Percentiles rank a stretch among this genome's conserved stretches.
Conservation (phyloP, 2,797 vertebrate species). For the Megalops cyprinoides region DNA sequence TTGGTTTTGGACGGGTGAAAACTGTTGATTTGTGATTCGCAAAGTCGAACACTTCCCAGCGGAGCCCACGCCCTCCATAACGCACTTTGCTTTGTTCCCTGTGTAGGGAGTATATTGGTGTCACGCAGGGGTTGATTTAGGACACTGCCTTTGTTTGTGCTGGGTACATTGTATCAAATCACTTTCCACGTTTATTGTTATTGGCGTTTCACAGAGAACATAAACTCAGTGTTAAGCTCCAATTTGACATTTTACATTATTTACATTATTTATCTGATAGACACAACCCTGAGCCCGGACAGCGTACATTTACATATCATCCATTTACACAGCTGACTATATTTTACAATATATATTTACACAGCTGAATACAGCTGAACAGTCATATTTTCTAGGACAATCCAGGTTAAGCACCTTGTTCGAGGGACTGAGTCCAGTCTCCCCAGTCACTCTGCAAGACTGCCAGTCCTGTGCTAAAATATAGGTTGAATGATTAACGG, state of each 20-base stretch:
- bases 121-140: not conserved
- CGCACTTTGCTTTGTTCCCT: not conserved
- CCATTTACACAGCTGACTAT: no score
- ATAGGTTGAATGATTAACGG: not conserved
- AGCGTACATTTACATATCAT: not conserved
- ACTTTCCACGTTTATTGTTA: not conserved
- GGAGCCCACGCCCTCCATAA: not conserved
- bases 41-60: not conserved
- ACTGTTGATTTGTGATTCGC: not conserved
- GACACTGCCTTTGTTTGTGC: not conserved
- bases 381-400: not conserved
- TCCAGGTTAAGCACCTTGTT: not conserved
- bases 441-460: not conserved
- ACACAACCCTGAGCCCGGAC: not conserved
- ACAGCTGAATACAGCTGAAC: not conserved
- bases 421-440: not conserved
- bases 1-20: not conserved
- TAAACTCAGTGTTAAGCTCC: not conserved
- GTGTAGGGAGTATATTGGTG: not conserved
- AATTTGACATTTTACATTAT: not conserved
- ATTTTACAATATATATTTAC: no score
- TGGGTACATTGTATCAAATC: not conserved
- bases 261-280: not conserved
- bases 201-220: not conserved
- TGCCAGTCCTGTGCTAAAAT: not conserved